Percentiles rank a stretch among this genome's conserved stretches.
Evolutionary conservation across 2,113 vertebrate genomes (phyloP).

Genomic region (Vicugna pacos): DNA sequence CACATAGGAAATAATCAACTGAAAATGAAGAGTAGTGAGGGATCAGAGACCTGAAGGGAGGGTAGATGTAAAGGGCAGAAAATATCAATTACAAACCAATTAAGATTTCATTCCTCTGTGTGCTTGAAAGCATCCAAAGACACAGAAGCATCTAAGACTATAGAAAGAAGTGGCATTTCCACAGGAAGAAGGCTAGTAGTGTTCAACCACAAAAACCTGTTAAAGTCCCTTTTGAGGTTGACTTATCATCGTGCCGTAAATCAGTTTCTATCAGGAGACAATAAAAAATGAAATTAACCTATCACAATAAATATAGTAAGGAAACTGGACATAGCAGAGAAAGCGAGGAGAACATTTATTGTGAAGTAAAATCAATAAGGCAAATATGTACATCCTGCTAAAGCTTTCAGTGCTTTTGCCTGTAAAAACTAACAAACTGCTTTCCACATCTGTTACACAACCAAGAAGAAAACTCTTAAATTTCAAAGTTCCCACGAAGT

Average conservation of each 20-base stretch:
- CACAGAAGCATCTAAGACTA: neutral
- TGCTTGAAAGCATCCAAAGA: neutral
- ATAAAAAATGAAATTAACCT: conserved; percentile 57
- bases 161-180: neutral
- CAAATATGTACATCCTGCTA: neutral
- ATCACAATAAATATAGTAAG: neutral
- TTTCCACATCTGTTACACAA: neutral
- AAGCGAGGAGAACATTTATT: neutral
- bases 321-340: neutral
- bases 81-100: neutral
- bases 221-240: neutral
- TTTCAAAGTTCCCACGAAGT: neutral
- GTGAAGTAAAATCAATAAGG: conserved; percentile 55
- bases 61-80: neutral
- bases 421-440: neutral
- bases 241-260: neutral
- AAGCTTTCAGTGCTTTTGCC: neutral
- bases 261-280: conserved; percentile 28
- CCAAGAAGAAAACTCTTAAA: neutral
- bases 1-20: neutral
- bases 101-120: neutral
- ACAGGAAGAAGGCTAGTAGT: neutral
- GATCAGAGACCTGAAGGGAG: neutral
- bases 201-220: neutral
- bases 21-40: neutral